A percentile compares a stretch with the other conserved stretches of the same genome.
Evolutionary conservation across 2,888 invertebrate genomes (phyloP).

Genomic region (Leistus spinibarbis): DNA sequence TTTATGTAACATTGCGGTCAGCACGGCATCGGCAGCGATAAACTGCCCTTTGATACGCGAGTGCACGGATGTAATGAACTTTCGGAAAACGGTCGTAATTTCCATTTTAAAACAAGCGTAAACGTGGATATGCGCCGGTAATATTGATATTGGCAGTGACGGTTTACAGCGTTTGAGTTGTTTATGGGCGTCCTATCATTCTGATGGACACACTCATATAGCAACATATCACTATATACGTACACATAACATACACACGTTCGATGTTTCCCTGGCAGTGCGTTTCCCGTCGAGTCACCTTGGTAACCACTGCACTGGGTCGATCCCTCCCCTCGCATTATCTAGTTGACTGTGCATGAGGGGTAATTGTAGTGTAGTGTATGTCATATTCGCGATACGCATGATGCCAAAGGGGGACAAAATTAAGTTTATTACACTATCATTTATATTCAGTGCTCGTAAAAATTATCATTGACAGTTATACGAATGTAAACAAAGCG

Average conservation of each 20-base stretch:
- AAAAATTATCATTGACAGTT: conserved; percentile 34
- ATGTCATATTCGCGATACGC: conserved; percentile 10
- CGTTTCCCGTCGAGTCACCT: conserved; percentile 1
- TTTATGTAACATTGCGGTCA: conserved; percentile 5
- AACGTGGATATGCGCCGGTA: background rate
- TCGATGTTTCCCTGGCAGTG: background rate
- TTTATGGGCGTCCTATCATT: background rate
- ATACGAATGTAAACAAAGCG: conserved; percentile 26
- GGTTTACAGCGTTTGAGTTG: background rate
- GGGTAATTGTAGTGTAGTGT: background rate
- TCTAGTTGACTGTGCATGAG: background rate
- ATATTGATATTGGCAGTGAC: background rate
- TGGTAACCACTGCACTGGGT: background rate
- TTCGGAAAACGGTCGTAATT: background rate
- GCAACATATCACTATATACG: no score
- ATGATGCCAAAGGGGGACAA: conserved; percentile 19
- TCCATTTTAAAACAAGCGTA: background rate
- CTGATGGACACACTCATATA: background rate
- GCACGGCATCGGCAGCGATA: background rate
- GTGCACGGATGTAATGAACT: conserved; percentile 15
- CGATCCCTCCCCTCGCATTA: background rate
- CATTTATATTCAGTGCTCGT: conserved; percentile 31
- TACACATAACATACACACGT: no score
- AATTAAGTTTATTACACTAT: conserved; percentile 35
- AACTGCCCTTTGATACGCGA: conserved; percentile 6